phyloP scores from a whole-genome alignment of 2,797 vertebrate genomes.

The Eospalax fontanierii region DNA sequence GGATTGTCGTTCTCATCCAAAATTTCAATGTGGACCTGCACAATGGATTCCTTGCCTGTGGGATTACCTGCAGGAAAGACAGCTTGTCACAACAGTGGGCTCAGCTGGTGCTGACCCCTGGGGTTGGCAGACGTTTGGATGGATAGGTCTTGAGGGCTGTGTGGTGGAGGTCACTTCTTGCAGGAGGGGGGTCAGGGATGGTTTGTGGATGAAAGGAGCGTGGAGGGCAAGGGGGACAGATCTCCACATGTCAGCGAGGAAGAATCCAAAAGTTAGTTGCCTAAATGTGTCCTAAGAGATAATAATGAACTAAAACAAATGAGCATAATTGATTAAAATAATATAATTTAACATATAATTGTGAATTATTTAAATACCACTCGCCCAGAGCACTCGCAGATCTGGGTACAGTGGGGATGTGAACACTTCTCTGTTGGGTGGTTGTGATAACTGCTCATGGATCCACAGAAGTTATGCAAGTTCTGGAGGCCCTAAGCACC shows the following conservation, averaged over 20 bases:
- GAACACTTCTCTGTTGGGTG: not conserved
- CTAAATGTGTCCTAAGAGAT: not conserved
- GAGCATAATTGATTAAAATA: not conserved
- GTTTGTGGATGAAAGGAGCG: not conserved
- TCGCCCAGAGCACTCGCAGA: not conserved
- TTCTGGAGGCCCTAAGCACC: not conserved
- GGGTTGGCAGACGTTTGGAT: not conserved
- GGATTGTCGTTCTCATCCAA: conserved; percentile 95
- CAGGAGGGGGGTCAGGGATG: not conserved
- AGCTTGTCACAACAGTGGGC: not conserved
- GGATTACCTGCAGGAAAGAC: conserved; percentile 65
- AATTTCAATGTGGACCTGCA: conserved; percentile 92
- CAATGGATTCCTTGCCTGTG: conserved; percentile 92
- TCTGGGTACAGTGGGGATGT: not conserved
- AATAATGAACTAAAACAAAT: not conserved
- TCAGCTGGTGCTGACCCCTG: not conserved
- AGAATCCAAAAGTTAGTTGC: conserved; percentile 26
- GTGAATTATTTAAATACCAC: not conserved
- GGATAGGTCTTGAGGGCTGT: not conserved
- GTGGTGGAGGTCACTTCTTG: not conserved
- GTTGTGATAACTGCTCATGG: not conserved
- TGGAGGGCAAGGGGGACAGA: not conserved
- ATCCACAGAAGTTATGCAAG: not conserved
- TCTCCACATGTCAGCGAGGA: not conserved
- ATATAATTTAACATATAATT: not conserved